These are phyloP conservation scores for Thymelicus sylvestris DNA, from an alignment of 2,888 invertebrate species.

Conservation along the genomic window DNA sequence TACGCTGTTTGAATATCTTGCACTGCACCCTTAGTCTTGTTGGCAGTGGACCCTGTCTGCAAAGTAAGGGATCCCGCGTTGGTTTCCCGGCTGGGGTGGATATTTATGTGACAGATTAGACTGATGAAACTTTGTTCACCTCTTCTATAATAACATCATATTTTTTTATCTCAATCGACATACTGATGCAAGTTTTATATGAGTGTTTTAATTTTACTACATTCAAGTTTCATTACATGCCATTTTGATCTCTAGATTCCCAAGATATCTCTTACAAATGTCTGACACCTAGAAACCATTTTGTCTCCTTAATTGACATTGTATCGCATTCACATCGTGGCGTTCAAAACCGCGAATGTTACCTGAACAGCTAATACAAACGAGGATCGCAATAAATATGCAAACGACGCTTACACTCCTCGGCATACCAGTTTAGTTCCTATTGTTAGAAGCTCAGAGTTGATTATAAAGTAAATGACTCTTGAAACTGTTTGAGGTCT, in stretches of 20 bases:
- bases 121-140: no score
- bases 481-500: constrained; percentile 22
- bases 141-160: no score
- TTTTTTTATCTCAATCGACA: no score
- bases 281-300: neutral
- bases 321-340: neutral
- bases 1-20: no score
- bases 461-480: neutral
- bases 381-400: constrained; percentile 69
- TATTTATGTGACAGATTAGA: no score
- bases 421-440: neutral
- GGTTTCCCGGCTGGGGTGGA: no score
- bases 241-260: neutral
- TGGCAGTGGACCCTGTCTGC: no score
- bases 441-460: neutral
- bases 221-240: no score
- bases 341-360: constrained; percentile 33
- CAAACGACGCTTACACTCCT: constrained; percentile 49
- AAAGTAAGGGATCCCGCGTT: no score
- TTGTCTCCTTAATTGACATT: neutral
- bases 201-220: no score
- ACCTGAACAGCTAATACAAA: constrained; percentile 46
- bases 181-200: no score
- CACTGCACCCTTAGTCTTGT: no score
- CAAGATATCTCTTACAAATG: neutral